Evolutionary conservation across 2,113 vertebrate species (phyloP), one percentile per base, ranked within the genome.

Genomic region (Talpa occidentalis): DNA sequence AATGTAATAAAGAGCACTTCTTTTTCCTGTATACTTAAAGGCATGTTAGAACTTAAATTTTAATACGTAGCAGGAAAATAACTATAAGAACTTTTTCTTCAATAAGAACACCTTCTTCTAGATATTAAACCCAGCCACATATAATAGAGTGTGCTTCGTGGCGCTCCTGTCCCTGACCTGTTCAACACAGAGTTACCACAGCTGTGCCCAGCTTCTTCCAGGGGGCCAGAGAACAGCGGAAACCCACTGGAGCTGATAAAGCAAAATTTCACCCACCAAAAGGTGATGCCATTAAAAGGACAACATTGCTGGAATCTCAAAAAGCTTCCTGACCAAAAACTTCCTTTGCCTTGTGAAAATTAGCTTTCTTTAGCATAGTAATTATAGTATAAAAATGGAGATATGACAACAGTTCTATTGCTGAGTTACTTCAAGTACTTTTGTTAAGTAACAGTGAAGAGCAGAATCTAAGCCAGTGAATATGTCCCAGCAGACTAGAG

Each of bases 361-460:
- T 40, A 37, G 28, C 2, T 64, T 85, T 85, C 24, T 67, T 64
- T 72, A 70, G 32, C 6, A 49, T 42, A 64, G 1, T 16, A 52
- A 49, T n/a, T 83, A 92, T 80, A 32, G 30, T 60, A 32, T 66
- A 47, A n/a, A 92, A 93, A 93, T 15, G 0, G 54, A 87, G 40
- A 84, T 10, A 70, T 73, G 15, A 19, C 76, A 26, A 28, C 8
- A 87, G 10, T 47, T 40, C 17, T 69, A 11, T 47, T 52, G 30
- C 85, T 80, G 62, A 26, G 15, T 77, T 28, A 88, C 64, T 24
- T 67, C 15, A 21, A 19, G 16, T 21, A 54, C 52, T 54, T 54
- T 21, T 21, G 52, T 54, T 54, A 54, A 7, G 4, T 17, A 19
- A 54, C 52, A 54, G 16, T 54, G 19, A 54, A 54, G 6, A 54